These are phyloP conservation scores for Enteromius anoplus DNA, from an alignment of 2,797 vertebrate species.

Conservation along the genomic window DNA sequence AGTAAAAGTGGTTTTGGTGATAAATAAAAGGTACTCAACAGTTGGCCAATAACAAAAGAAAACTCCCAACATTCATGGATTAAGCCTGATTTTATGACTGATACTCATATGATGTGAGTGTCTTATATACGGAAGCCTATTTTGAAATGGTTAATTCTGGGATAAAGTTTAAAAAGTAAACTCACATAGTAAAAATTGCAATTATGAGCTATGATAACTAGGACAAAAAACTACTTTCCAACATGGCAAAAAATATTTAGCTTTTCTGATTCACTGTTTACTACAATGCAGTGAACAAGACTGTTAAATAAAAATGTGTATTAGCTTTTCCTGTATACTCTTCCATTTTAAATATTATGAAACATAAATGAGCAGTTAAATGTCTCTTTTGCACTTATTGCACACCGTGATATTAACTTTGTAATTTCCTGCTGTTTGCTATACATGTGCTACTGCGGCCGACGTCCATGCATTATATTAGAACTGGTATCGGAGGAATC, in stretches of 20 bases:
- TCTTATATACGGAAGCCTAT: not conserved
- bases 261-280: too few relatives aligned
- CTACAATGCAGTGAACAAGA: not conserved
- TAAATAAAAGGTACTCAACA: not conserved
- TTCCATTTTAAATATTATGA: not conserved
- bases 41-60: not conserved
- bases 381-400: constrained; percentile 1
- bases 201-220: not conserved
- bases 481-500: not conserved
- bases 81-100: not conserved
- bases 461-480: not conserved
- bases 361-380: not conserved
- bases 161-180: not conserved
- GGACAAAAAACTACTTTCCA: not conserved
- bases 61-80: not conserved
- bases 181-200: not conserved
- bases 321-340: not conserved
- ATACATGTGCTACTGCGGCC: not conserved
- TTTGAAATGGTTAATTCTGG: not conserved
- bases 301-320: not conserved
- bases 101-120: not conserved
- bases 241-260: too few relatives aligned
- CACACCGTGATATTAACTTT: constrained; percentile 16
- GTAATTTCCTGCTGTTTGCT: not conserved
- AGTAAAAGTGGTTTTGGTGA: not conserved